These are phyloP conservation scores for Ispidina picta DNA, from an alignment of 2,797 vertebrate genomes.

Conservation along the genomic window DNA sequence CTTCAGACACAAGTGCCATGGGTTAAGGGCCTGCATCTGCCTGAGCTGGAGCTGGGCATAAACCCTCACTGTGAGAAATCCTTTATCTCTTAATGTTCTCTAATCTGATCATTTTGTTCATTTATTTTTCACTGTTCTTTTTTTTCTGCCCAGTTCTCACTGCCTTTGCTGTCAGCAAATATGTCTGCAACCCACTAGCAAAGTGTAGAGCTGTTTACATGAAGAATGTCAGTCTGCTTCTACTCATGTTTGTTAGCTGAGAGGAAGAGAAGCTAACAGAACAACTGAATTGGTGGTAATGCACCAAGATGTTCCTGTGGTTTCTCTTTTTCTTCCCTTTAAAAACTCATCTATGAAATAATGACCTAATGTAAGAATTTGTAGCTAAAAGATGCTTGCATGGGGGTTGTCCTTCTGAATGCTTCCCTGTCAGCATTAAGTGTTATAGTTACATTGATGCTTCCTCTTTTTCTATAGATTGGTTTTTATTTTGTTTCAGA, in stretches of 20 bases:
- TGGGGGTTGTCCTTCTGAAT: background rate
- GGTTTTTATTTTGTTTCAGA: background rate
- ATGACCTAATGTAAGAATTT: background rate
- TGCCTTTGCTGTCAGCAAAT: background rate
- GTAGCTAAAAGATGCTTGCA: background rate
- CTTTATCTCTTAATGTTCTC: background rate
- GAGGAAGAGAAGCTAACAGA: background rate
- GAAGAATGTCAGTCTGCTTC: background rate
- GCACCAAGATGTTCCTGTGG: background rate
- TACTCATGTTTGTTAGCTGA: background rate
- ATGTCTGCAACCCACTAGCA: background rate
- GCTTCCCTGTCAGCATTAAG: fast-evolving
- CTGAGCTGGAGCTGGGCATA: background rate
- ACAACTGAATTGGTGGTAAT: background rate
- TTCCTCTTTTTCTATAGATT: background rate
- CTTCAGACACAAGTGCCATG: background rate
- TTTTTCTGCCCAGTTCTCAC: background rate
- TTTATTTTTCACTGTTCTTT: background rate
- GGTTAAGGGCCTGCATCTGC: background rate
- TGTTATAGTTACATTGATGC: background rate
- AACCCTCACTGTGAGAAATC: background rate
- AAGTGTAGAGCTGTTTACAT: background rate
- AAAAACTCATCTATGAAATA: background rate
- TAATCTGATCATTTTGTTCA: background rate
- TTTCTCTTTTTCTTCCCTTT: background rate